Evolutionary conservation across 2,113 vertebrate species (phyloP), one percentile per base, ranked within the genome.

Genomic region (Dicaeum eximium): DNA sequence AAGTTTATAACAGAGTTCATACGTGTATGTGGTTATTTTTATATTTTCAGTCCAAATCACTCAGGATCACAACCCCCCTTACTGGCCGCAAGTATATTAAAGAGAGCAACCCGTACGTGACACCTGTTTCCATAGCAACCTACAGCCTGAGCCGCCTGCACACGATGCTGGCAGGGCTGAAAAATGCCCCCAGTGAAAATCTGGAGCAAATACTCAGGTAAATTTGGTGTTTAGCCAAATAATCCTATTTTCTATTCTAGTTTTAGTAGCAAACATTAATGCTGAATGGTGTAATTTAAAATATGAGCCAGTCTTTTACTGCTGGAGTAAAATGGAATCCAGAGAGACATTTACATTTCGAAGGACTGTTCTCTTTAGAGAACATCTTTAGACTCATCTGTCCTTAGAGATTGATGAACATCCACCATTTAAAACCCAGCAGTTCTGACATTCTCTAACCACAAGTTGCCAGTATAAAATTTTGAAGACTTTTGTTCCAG

Each of bases 61-160:
- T 98, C 28, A 97, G 98, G 95, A 96, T 98, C 71, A 98, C 98
- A 83, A 98, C 99, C 14, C 98, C 99, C 21, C 98, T 99, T 37
- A 99, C 98, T 1, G 98, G 98, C 48, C 98, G 98, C 92, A 98
- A 97, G 71, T 99, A 98, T 11, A 72, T 98, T 13, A 98, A 98
- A 67, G 99, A 99, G 47, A 98, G 87, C 90, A 97, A 96, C 62
- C 91, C 97, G 0, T 98, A 97, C 15, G 96, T 96, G 48, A 99
- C 98, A 8, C 99, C 99, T 0, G 93, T 99, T 67, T 98, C 99
- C 28, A 97, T 96, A 5, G 98, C 98, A 37, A 98, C 98, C 28
- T 98, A 99, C 95, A 98, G 98, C 27, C 94, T 99, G 60, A 98
- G 98, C 38, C 98, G 98, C 25, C 98, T 99, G 33, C 99, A 99